Evolutionary conservation across 2,113 vertebrate species (phyloP).

Genomic region (Ptilorrhoa leucosticta): DNA sequence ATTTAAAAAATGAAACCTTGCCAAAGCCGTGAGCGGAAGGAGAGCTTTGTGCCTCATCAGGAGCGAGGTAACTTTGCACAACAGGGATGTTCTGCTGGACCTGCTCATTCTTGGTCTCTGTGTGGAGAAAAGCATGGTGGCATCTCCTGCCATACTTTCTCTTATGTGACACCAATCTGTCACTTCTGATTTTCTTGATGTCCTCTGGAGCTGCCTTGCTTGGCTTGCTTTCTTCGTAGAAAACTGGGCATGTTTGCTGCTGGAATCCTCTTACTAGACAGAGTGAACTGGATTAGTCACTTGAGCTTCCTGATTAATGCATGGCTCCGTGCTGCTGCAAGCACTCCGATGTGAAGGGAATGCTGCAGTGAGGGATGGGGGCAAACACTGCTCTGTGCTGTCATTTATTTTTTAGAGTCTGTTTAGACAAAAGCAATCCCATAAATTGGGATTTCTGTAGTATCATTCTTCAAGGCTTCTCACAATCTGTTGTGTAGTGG

Average conservation of each 20-base stretch:
- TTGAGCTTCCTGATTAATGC: conserved; percentile 52
- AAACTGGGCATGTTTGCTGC: conserved; percentile 42
- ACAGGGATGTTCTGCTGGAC: background rate
- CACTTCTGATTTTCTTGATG: conserved; percentile 23
- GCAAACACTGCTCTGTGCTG: background rate
- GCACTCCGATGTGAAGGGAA: background rate
- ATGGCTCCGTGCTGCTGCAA: background rate
- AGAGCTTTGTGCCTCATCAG: background rate
- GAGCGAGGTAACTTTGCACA: background rate
- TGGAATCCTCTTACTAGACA: conserved; percentile 46
- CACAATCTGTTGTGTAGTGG: background rate
- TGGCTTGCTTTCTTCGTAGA: conserved; percentile 36
- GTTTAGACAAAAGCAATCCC: background rate
- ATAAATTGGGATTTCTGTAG: background rate
- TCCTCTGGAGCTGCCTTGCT: conserved; percentile 25
- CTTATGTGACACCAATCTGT: conserved; percentile 61
- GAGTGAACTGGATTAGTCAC: conserved; percentile 46
- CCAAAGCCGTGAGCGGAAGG: background rate
- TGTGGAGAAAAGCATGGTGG: background rate
- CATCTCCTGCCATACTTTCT: background rate
- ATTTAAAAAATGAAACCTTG: background rate
- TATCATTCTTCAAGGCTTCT: background rate
- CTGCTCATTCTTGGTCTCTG: background rate
- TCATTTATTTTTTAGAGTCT: background rate
- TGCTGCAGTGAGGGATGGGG: background rate